Evolutionary conservation across 2,797 vertebrate species (phyloP).

Genomic region (Psittacula derbiana): DNA sequence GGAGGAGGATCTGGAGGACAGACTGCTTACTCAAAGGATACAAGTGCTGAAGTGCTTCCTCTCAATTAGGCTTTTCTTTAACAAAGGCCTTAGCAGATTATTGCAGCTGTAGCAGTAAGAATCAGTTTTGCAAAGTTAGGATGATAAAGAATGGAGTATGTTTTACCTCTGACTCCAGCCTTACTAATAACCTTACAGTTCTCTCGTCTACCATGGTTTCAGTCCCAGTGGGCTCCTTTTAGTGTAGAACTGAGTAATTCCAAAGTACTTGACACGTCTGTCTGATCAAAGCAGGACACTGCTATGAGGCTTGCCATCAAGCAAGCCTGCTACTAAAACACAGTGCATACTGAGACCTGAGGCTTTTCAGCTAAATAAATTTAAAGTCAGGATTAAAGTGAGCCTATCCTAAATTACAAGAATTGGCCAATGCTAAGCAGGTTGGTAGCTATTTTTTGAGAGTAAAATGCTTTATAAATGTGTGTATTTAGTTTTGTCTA

Average conservation of each 20-base stretch:
- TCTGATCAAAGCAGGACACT: not conserved
- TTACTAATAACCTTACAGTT: not conserved
- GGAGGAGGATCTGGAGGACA: not conserved
- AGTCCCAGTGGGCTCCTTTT: not conserved
- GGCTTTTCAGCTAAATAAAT: not conserved
- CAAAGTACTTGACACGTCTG: not conserved
- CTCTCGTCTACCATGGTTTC: not conserved
- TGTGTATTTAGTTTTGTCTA: not conserved
- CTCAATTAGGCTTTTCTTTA: not conserved
- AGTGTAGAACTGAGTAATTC: not conserved
- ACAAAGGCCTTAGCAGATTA: not conserved
- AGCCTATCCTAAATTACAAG: not conserved
- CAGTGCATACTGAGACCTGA: not conserved
- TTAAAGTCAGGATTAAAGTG: not conserved
- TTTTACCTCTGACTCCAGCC: not conserved
- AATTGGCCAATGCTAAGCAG: not conserved
- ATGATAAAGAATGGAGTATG: not conserved
- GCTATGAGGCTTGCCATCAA: not conserved
- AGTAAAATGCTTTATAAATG: not conserved
- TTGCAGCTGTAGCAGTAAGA: not conserved
- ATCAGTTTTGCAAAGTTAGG: not conserved
- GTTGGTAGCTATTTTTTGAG: not conserved
- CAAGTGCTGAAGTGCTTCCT: not conserved
- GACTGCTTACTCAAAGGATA: not conserved
- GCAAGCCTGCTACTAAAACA: not conserved